These are phyloP conservation scores for Syngnathus rostellatus DNA, from an alignment of 2,797 vertebrate genomes.

Conservation along the genomic window DNA sequence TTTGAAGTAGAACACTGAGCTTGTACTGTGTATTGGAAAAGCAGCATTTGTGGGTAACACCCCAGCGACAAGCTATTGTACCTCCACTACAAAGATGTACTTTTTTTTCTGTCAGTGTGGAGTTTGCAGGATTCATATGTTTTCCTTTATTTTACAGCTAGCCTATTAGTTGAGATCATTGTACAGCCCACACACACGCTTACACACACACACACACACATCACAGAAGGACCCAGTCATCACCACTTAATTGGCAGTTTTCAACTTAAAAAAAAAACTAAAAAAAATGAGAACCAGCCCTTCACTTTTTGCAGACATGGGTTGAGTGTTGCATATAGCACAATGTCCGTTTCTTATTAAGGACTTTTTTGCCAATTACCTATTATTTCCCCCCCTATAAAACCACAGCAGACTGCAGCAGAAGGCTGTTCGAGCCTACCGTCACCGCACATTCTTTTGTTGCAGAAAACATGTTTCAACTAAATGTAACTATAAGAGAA, in stretches of 20 bases:
- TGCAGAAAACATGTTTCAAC: constrained; percentile 75
- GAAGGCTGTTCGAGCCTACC: constrained; percentile 59
- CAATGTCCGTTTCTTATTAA: constrained; percentile 73
- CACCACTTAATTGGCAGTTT: constrained; percentile 43
- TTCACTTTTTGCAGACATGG: constrained; percentile 49
- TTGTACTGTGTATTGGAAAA: neutral
- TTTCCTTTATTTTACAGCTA: constrained; percentile 9
- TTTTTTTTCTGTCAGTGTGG: neutral
- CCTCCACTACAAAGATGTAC: neutral
- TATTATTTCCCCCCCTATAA: constrained; percentile 75
- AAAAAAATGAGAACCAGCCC: constrained; percentile 40
- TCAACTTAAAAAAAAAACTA: constrained; percentile 48
- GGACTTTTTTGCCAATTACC: constrained; percentile 76
- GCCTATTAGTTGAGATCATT: constrained; percentile 22
- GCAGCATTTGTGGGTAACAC: neutral
- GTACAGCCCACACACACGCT: constrained; percentile 15
- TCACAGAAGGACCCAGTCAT: constrained; percentile 37
- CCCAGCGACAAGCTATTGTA: neutral
- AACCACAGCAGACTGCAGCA: constrained; percentile 67
- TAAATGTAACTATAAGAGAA: constrained; percentile 55
- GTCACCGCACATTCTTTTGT: constrained; percentile 62
- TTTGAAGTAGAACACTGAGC: neutral
- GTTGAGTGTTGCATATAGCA: constrained; percentile 55
- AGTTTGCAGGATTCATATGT: neutral
- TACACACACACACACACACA: neutral